Conservation (phyloP, 2,888 invertebrate genomes). For the Branchinecta sandiegonensis region DNA sequence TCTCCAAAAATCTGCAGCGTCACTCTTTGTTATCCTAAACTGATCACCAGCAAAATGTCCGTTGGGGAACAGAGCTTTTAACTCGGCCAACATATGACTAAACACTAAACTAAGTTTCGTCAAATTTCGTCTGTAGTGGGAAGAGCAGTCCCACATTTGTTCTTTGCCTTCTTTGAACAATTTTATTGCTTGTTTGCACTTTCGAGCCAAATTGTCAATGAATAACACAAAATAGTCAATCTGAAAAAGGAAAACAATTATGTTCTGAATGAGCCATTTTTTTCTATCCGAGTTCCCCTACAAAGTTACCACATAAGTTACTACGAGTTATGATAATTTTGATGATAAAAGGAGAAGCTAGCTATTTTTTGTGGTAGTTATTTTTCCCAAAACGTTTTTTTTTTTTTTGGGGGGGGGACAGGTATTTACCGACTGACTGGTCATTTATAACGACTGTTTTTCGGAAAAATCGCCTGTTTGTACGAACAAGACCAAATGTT, state of each 20-base stretch:
- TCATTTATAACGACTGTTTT: no score
- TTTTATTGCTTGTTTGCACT: conserved; percentile 97
- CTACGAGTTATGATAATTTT: no score
- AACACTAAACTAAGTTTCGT: conserved; percentile 97
- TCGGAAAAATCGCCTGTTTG: no score
- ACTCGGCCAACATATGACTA: conserved; percentile 97
- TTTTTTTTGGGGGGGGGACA: no score
- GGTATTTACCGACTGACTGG: no score
- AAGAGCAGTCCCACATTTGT: conserved; percentile 95
- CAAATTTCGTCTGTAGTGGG: conserved; percentile 81
- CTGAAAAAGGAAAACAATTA: conserved; percentile 3
- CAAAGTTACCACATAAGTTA: no score
- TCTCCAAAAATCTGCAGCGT: conserved; percentile 98
- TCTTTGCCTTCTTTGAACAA: conserved; percentile 97
- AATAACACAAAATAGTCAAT: conserved; percentile 97
- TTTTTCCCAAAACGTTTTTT: no score
- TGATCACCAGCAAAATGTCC: conserved; percentile 92
- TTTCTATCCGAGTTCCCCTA: no score
- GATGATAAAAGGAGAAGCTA: no score
- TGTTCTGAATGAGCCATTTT: background rate
- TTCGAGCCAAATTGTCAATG: conserved; percentile 91
- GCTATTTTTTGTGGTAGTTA: no score
- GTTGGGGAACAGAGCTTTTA: conserved; percentile 94
- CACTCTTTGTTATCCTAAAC: conserved; percentile 96
- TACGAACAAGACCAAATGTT: no score